Evolutionary conservation across 64 coral and sea anemone genomes (phyloP), one percentile per base, ranked within the genome.

Genomic region (Exaiptasia diaphana): DNA sequence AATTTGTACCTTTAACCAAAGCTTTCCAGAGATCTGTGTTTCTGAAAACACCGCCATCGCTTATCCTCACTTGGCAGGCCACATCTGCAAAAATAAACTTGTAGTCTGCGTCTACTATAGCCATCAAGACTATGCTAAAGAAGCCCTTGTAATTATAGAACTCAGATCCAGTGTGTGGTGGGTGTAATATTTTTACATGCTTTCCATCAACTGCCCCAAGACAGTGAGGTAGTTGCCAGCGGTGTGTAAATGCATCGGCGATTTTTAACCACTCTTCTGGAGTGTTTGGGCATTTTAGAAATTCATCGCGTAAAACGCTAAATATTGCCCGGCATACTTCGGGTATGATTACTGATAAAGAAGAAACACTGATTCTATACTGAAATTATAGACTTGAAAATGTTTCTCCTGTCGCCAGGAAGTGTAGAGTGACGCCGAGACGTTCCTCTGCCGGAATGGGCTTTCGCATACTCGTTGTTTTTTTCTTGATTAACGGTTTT

Each of bases 41-140:
- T 38, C 45, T 82, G 0, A 83, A 39, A 4, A 90, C 78, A 30
- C 79, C 78, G 56, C 87, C 87, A 90, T 90, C 69, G 77, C 79
- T 90, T 20, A 82, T 82, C 15, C 87, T 53, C 14, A 69, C 78
- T 45, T 90, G 87, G 71, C 87, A 90, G 30, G 78, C 87, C 28
- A 90, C 87, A 90, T 83, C 87, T 17, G 70, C 77, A 77, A 67
- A 90, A 49, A 90, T 24, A 53, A 90, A 90, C 25, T 77, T 41
- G 38, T 44, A 76, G 22, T 87, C 67, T 1, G 61, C 57, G 4
- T 45, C 46, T 15, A 77, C 64, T 29, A 88, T 65, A 48, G 76
- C 86, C 76, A 88, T 73, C 23, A 88, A 27, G 14, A 88, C 86
- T 32, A 88, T 73, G 50, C 86, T 88, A 18, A 60, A 80, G 36